phyloP scores from a whole-genome alignment of 2,113 vertebrate species.

The Electrona antarctica region DNA sequence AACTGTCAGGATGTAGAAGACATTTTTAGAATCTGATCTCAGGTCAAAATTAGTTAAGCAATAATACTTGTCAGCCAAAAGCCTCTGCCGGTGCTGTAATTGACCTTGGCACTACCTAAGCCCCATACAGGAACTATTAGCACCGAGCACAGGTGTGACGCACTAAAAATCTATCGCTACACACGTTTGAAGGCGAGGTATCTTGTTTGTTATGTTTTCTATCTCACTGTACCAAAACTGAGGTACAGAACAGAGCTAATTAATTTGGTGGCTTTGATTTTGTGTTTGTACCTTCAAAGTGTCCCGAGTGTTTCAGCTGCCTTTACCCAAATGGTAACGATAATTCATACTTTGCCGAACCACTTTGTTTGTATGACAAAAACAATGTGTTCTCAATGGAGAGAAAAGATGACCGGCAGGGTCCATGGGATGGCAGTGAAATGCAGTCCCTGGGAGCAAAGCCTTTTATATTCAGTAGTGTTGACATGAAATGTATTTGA shows the following conservation, averaged over 20 bases:
- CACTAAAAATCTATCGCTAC: slow-evolving; percentile 15
- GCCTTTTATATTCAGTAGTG: too few relatives aligned
- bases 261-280: slow-evolving; percentile 12
- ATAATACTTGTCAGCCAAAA: slow-evolving; percentile 69
- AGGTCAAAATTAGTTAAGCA: too few relatives aligned
- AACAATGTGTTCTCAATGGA: too few relatives aligned
- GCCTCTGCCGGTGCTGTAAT: slow-evolving; percentile 74
- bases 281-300: not conserved
- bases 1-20: too few relatives aligned
- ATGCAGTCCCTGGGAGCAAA: too few relatives aligned
- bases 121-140: slow-evolving; percentile 61
- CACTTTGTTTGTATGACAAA: too few relatives aligned
- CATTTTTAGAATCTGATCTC: too few relatives aligned
- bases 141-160: slow-evolving; percentile 33
- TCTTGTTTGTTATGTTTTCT: not conserved
- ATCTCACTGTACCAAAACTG: not conserved
- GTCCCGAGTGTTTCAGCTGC: slow-evolving; percentile 2
- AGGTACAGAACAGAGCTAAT: not conserved
- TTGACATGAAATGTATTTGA: too few relatives aligned
- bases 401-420: too few relatives aligned
- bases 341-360: too few relatives aligned
- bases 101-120: slow-evolving; percentile 73
- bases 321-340: not conserved
- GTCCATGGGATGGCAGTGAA: too few relatives aligned
- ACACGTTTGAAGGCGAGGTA: slow-evolving; percentile 3